Conservation (phyloP, 1,140 invertebrate species). For the Ostrea edulis region DNA sequence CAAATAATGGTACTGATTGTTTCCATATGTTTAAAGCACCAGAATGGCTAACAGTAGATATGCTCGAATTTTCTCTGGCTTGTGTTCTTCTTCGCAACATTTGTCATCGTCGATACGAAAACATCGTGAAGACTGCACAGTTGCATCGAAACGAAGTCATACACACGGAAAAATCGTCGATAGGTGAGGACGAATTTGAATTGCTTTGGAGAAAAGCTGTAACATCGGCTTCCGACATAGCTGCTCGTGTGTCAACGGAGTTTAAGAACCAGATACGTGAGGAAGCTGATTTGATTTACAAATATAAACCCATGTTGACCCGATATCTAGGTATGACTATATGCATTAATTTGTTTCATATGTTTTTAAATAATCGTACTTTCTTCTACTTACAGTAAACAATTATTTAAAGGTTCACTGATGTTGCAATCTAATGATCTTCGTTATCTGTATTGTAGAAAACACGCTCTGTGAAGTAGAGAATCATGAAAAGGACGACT, state of each 20-base stretch:
- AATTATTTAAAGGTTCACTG: too few species aligned
- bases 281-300: neutral
- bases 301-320: neutral
- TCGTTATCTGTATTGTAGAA: neutral
- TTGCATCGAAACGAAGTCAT: neutral
- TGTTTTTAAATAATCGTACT: too few species aligned
- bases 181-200: neutral
- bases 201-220: neutral
- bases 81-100: neutral
- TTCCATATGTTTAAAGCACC: neutral
- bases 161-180: neutral
- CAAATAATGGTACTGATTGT: neutral
- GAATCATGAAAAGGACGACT: neutral
- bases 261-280: neutral
- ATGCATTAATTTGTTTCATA: too few species aligned
- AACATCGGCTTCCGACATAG: neutral
- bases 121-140: neutral
- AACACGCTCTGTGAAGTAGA: neutral
- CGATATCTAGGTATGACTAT: neutral
- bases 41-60: neutral
- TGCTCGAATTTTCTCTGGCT: neutral
- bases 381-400: too few species aligned
- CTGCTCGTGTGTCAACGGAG: neutral
- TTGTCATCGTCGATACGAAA: neutral
- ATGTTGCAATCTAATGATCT: too few species aligned